Conservation (phyloP, 2,888 invertebrate species). For the Temnothorax ravouxi region DNA sequence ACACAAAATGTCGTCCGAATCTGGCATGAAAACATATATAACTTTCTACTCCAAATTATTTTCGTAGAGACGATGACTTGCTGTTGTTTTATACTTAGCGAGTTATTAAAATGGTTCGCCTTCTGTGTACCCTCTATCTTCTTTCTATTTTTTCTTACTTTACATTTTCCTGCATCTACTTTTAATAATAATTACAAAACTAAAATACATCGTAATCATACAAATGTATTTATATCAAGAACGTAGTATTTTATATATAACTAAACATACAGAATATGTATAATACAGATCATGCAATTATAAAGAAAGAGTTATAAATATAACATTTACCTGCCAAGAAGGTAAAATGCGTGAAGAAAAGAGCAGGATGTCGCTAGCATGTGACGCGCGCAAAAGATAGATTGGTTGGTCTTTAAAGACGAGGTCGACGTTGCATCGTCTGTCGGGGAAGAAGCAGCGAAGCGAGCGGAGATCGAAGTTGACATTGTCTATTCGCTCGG, state of each 20-base stretch:
- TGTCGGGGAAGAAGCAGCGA: background rate
- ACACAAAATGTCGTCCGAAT: background rate
- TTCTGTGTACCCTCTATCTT: background rate
- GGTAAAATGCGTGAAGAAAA: background rate
- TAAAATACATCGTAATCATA: background rate
- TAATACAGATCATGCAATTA: background rate
- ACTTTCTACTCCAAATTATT: constrained; percentile 18
- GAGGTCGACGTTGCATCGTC: constrained; percentile 16
- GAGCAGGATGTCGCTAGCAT: background rate
- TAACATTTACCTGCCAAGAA: background rate
- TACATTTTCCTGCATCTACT: background rate
- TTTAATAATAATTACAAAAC: background rate
- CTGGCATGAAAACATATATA: background rate
- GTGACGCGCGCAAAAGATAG: background rate
- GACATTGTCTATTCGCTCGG: constrained; percentile 9
- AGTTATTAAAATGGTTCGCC: constrained; percentile 31
- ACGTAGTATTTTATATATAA: background rate
- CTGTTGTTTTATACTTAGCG: background rate
- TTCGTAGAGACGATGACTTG: background rate
- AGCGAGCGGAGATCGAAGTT: constrained; percentile 29
- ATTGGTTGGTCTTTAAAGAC: background rate
- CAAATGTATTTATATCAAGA: constrained; percentile 14
- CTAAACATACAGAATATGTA: background rate
- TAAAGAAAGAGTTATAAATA: constrained; percentile 11
- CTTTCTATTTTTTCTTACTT: background rate